Evolutionary conservation across 2,888 invertebrate species (phyloP).

Genomic region (Dinocampus coccinellae): DNA sequence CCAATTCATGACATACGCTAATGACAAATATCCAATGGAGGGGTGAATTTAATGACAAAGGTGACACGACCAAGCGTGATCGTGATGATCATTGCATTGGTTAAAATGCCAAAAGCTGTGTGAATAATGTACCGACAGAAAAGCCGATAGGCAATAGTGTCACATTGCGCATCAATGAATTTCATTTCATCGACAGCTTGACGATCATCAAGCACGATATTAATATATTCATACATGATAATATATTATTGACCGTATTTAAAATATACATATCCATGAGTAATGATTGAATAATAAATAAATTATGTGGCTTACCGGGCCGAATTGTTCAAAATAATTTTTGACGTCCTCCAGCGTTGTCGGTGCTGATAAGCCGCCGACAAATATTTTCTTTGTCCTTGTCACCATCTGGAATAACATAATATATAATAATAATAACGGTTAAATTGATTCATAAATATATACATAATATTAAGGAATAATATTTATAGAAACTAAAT

Average conservation of each 20-base stretch:
- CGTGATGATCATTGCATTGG: constrained; percentile 41
- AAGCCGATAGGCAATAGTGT: constrained; percentile 28
- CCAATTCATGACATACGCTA: constrained; percentile 35
- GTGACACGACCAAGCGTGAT: constrained; percentile 46
- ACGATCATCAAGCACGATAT: constrained; percentile 6
- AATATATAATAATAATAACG: constrained; percentile 40
- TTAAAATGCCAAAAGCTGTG: constrained; percentile 36
- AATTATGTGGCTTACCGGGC: constrained; percentile 87
- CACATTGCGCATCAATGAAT: constrained; percentile 40
- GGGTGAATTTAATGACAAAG: constrained; percentile 45
- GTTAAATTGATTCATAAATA: not conserved
- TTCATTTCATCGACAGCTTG: constrained; percentile 31
- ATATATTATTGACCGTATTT: not conserved
- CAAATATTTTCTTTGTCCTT: constrained; percentile 99
- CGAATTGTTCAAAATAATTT: constrained; percentile 99
- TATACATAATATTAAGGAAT: not conserved
- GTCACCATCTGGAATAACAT: constrained; percentile 94
- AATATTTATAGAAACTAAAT: not conserved
- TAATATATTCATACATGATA: not conserved
- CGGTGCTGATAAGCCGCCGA: constrained; percentile 98
- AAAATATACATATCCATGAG: not conserved
- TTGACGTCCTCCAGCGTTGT: constrained; percentile 99
- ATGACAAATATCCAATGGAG: constrained; percentile 33
- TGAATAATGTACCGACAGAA: constrained; percentile 36
- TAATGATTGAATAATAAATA: constrained; percentile 1